A percentile compares a stretch with the other conserved stretches of the same genome.
These are phyloP conservation scores for Epistrophella euchroma DNA, from an alignment of 2,888 invertebrate species.

Conservation along the genomic window DNA sequence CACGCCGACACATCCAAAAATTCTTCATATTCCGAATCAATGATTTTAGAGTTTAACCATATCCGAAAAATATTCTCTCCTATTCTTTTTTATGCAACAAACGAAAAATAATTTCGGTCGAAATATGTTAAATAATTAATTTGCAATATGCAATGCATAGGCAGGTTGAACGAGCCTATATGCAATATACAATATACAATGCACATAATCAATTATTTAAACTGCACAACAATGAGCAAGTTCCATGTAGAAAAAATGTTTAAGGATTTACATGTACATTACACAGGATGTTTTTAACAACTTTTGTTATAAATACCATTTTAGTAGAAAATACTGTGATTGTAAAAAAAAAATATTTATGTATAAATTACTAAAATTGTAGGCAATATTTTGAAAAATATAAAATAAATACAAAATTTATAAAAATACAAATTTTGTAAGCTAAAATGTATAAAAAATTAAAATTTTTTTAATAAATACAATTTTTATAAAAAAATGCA, in stretches of 20 bases:
- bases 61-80: conserved; percentile 1
- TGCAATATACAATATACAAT: conserved; percentile 25
- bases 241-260: conserved; percentile 33
- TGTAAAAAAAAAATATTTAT: no score
- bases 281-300: background rate
- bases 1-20: conserved; percentile 42
- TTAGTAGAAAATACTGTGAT: no score
- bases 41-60: conserved; percentile 20
- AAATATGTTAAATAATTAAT: conserved; percentile 67
- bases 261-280: conserved; percentile 23
- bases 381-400: no score
- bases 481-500: no score
- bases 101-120: conserved; percentile 6
- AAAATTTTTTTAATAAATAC: no score
- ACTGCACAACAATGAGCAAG: conserved; percentile 54
- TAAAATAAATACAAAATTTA: no score
- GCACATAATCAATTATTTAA: conserved; percentile 67
- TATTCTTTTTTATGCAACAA: background rate
- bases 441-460: no score
- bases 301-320: no score
- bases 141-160: conserved; percentile 47
- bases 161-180: background rate
- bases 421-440: no score
- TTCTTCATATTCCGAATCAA: conserved; percentile 38
- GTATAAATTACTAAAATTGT: no score